Conservation (phyloP, 2,797 vertebrate genomes). For the Galaxias olidus region DNA sequence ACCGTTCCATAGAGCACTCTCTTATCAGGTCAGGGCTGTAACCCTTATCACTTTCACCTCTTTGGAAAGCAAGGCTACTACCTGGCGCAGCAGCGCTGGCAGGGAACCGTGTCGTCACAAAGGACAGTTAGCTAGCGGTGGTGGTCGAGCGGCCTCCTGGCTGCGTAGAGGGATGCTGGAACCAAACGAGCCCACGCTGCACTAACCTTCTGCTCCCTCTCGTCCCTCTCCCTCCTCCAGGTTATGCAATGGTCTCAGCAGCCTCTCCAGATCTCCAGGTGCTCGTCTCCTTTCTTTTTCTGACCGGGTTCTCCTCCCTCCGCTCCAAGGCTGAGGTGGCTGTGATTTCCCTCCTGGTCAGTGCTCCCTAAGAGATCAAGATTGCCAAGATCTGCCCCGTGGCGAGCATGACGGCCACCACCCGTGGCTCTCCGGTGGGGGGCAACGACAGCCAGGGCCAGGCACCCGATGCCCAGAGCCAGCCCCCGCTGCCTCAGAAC, state of each 20-base stretch:
- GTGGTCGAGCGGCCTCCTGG: too few relatives aligned
- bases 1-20: neutral
- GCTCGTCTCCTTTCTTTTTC: slow-evolving; percentile 93
- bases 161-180: slow-evolving; percentile 14
- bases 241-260: slow-evolving; percentile 99
- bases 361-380: slow-evolving; percentile 99
- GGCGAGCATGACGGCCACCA: slow-evolving; percentile 99
- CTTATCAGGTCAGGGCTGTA: neutral
- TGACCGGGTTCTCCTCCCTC: slow-evolving; percentile 93
- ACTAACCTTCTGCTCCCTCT: slow-evolving; percentile 40
- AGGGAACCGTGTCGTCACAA: too few relatives aligned
- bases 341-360: slow-evolving; percentile 95
- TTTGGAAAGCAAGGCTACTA: too few relatives aligned
- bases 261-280: slow-evolving; percentile 94
- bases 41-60: slow-evolving; percentile 3
- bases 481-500: slow-evolving; percentile 98
- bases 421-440: slow-evolving; percentile 99
- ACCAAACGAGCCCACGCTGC: slow-evolving; percentile 13
- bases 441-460: slow-evolving; percentile 98
- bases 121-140: too few relatives aligned
- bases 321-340: slow-evolving; percentile 93
- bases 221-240: slow-evolving; percentile 67
- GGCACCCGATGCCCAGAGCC: slow-evolving; percentile 98
- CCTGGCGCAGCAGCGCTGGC: too few relatives aligned
- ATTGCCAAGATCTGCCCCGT: slow-evolving; percentile 99